These are phyloP conservation scores for Scomber japonicus DNA, from an alignment of 2,113 vertebrate species.

Conservation along the genomic window DNA sequence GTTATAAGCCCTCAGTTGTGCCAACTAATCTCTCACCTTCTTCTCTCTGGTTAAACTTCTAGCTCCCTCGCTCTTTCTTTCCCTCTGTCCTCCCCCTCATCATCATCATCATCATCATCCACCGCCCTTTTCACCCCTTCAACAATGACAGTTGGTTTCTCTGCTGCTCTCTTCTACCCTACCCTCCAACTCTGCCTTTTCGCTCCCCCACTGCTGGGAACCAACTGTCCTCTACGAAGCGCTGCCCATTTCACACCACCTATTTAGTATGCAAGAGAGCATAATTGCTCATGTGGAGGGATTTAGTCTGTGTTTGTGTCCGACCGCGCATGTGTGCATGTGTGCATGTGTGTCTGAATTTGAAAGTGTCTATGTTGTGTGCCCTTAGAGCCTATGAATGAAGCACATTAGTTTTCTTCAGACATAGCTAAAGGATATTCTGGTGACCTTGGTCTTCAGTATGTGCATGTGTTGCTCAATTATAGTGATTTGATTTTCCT, in stretches of 20 bases:
- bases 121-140: slow-evolving; percentile 29
- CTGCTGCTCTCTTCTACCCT: slow-evolving; percentile 24
- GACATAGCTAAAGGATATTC: slow-evolving; percentile 67
- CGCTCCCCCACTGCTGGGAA: slow-evolving; percentile 20
- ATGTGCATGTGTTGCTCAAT: slow-evolving; percentile 55
- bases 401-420: slow-evolving; percentile 50
- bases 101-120: slow-evolving; percentile 11
- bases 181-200: slow-evolving; percentile 42
- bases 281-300: slow-evolving; percentile 35
- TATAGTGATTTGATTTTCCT: slow-evolving; percentile 34
- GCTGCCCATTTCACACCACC: slow-evolving; percentile 35
- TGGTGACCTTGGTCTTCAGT: slow-evolving; percentile 71
- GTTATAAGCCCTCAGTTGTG: slow-evolving; percentile 52
- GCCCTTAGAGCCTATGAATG: slow-evolving; percentile 37
- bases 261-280: slow-evolving; percentile 48
- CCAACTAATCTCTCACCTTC: slow-evolving; percentile 59
- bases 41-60: slow-evolving; percentile 42
- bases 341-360: slow-evolving; percentile 24
- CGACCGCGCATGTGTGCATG: not conserved
- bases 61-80: slow-evolving; percentile 4
- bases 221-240: slow-evolving; percentile 33
- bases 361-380: slow-evolving; percentile 33
- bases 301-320: slow-evolving; percentile 35
- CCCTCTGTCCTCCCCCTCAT: slow-evolving; percentile 45
- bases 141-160: slow-evolving; percentile 54